Evolutionary conservation across 2,888 invertebrate genomes (phyloP), one percentile per base, ranked within the genome.

Genomic region (Standfussiana lucernea): DNA sequence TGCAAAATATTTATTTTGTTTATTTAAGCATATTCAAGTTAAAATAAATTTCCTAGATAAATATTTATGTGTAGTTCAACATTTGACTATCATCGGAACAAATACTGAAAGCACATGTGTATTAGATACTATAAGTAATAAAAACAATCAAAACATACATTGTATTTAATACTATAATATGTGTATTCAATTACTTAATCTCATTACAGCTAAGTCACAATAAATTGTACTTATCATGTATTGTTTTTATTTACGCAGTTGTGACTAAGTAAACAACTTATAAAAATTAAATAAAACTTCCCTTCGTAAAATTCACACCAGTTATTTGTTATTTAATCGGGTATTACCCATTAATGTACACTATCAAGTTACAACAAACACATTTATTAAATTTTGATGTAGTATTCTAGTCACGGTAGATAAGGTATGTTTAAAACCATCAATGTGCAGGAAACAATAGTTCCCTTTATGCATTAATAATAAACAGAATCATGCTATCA

Each of bases 381-480:
- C 40, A 64, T 64, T 37, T 42, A 65, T 28, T n/a, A n/a, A n/a
- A n/a, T n/a, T 64, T 59, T 65, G 18, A 32, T 50, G 21, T 21
- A 72, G 40, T 73, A 42, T 42, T 15, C 24, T 59, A 47, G 11
- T 59, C 56, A 80, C 1, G 5, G 35, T 8, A 42, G 64, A 72
- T 80, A 78, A 80, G 56, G 35, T 21, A 42, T 73, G 47, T 42
- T 28, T 66, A 50, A 72, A 80, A 47, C 47, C 65, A 73, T 73
- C 28, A 74, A 56, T 42, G 21, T 50, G 35, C 59, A 45, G 65
- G 42, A 66, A 50, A 79, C 74, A 80, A 74, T 80, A 28, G 37
- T 73, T 59, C 35, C 75, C 28, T 66, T 50, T 73, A 42, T 71
- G 5, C 37, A 15, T 72, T 50, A 28, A 42, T 50, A 68, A 50